Base-by-base conservation (phyloP, 2,797 vertebrate genomes). In the Gymnopithys bicolor region DNA sequence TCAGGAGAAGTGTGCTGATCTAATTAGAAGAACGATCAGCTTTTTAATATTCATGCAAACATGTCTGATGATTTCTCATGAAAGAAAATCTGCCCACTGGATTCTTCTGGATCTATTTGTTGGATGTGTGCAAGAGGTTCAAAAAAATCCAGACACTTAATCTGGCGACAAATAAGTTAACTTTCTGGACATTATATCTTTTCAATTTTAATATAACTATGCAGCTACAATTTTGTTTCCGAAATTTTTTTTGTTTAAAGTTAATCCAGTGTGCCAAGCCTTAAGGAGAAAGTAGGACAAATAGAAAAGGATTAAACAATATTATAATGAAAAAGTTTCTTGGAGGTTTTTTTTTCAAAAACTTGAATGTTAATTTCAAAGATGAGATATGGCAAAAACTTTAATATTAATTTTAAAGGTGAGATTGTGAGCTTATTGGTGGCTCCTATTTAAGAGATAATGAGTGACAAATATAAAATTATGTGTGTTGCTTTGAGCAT, bases 41-140 rank as follows among this genome's bases (percentile, higher is more conserved):
- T 66, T 83, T 84, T 85, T 48, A 64, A 62, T 11, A 19, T 63
- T 75, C 37, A 48, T 78, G 79, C 55, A 88, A 93, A 88, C 46
- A 41, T 59, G 59, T 25, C 43, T 27, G 9, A 46, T 69, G 39
- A 73, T 43, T 73, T 81, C 39, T 89, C 76, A 86, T 43, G 51
- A 84, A 92, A 69, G 35, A 39, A 66, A 78, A 9, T 45, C 68
- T 87, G 23, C 10, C 25, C 48, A 66, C 10, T 41, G 35, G 46
- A 51, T 80, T 6, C 14, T 89, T 79, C 37, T 74, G 24, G 23
- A 49, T 66, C 9, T 73, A 52, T 46, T 52, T 73, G 39, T 45
- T 22, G 5, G 27, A 39, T 60, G 64, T 9, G 5, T 11, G 4
- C 32, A 67, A 71, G 46, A 73, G 14, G 15, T 78, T 87, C 32